These are phyloP conservation scores for Meiosimyza platycephala DNA, from an alignment of 2,888 invertebrate species.

Conservation along the genomic window DNA sequence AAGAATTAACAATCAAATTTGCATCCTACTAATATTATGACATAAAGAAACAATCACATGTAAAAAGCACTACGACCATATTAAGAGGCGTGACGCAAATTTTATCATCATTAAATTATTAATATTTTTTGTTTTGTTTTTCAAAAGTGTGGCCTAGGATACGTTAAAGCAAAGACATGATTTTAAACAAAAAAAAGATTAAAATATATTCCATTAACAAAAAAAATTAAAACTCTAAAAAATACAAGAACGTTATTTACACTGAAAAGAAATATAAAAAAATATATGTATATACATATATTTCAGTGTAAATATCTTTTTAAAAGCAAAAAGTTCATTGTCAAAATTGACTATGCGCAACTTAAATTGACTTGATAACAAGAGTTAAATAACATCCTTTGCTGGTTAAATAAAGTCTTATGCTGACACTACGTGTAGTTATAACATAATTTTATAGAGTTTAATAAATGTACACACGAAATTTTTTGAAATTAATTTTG, in stretches of 20 bases:
- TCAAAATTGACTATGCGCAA: background rate
- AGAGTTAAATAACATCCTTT: constrained; percentile 45
- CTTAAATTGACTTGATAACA: constrained; percentile 35
- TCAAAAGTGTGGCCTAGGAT: constrained; percentile 21
- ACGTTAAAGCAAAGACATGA: constrained; percentile 18
- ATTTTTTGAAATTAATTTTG: constrained; percentile 26
- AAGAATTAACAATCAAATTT: too few relatives aligned
- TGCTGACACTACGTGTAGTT: constrained; percentile 43
- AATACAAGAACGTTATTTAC: background rate
- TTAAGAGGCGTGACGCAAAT: background rate
- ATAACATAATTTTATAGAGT: constrained; percentile 24
- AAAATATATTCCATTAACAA: constrained; percentile 20
- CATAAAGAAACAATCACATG: constrained; percentile 10
- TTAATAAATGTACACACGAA: constrained; percentile 16
- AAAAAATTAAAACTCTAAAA: constrained; percentile 12
- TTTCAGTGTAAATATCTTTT: background rate
- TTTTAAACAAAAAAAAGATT: constrained; percentile 16
- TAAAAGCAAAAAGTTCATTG: constrained; percentile 24
- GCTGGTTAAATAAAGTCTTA: constrained; percentile 47
- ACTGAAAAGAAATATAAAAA: constrained; percentile 30
- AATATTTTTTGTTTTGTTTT: constrained; percentile 2
- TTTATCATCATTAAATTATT: background rate
- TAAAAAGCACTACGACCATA: constrained; percentile 16
- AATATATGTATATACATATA: constrained; percentile 42
- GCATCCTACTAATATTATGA: background rate